Evolutionary conservation across 2,888 invertebrate genomes (phyloP), one percentile per base, ranked within the genome.

Genomic region (Axea sp.): DNA sequence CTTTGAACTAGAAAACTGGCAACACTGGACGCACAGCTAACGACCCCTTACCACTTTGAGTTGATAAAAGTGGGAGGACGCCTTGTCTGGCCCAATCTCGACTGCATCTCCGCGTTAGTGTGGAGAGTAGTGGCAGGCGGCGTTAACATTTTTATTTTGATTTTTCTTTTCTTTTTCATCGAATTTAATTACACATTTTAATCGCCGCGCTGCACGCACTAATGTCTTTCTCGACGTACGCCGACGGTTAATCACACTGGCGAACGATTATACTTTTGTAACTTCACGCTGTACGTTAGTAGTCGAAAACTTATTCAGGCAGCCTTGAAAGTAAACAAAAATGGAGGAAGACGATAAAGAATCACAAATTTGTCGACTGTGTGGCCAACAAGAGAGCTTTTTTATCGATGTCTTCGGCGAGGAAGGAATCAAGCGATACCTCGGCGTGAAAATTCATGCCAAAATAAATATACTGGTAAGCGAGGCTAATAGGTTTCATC

Each of bases 391-490:
- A 17, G 85, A 84, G 28, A 84, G 80, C 30, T 83, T 86, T 35
- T 86, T 81, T 60, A 86, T 87, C 53, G 84, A 87, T 26, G 82
- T 87, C 11, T 87, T 87, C 41, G 84, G 86, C 11, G 86, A 86
- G 15, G 87, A 87, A 26, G 87, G 87, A 3, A 77, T 80, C 1
- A 85, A 81, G 28, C 78, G 87, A 26, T 82, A 81, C 14, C 79
- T 87, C 31, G 83, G 84, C n/a, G 62, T 81, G 19, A 87, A 87
- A 53, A 87, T 87, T 9, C 82, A 83, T 8, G 76, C 82, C 31
- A 86, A 83, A 80, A 84, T 87, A 75, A 86, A 86, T 80, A 86
- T 87, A 77, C 33, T 84, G 84, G 87, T 87, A 45, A 86, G 86
- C 84, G 28, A 39, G 24, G 8, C 22, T 51, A 35, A 22, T 33